phyloP scores from a whole-genome alignment of 2,888 invertebrate species.

The Metallyticus violacea region DNA sequence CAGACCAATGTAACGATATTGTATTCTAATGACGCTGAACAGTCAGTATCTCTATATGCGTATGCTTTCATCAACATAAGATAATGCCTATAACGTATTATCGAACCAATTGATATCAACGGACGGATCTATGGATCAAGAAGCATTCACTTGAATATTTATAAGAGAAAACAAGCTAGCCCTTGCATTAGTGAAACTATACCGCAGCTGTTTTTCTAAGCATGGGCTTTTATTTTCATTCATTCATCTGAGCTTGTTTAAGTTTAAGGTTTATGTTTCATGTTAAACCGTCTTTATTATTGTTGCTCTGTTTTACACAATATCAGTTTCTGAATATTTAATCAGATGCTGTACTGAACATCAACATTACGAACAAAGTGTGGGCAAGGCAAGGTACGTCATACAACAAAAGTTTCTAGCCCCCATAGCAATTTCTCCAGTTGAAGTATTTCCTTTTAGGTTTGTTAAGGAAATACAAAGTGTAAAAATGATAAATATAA shows the following conservation, averaged over 20 bases:
- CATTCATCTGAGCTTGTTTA: neutral
- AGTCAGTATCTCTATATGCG: neutral
- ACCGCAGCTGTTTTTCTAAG: neutral
- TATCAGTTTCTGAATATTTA: neutral
- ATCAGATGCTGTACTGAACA: neutral
- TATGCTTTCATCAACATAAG: neutral
- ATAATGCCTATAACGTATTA: neutral
- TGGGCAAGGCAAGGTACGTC: neutral
- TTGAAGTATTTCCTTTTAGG: too few relatives aligned
- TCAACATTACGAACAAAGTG: neutral
- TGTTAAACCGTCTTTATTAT: neutral
- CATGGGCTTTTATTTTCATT: neutral
- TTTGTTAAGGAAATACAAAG: neutral
- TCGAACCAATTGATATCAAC: neutral
- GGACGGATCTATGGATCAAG: neutral
- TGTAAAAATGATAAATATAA: too few relatives aligned
- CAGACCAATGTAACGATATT: neutral
- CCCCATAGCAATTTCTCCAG: neutral
- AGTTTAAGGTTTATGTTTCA: constrained; percentile 1
- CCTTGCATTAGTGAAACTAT: neutral
- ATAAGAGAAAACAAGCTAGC: neutral
- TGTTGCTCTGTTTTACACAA: neutral
- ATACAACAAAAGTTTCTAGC: neutral
- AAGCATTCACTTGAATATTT: neutral
- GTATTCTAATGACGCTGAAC: neutral